A percentile compares a stretch with the other conserved stretches of the same genome.
phyloP scores from a whole-genome alignment of 2,888 invertebrate genomes.

The Rotaria sp. region DNA sequence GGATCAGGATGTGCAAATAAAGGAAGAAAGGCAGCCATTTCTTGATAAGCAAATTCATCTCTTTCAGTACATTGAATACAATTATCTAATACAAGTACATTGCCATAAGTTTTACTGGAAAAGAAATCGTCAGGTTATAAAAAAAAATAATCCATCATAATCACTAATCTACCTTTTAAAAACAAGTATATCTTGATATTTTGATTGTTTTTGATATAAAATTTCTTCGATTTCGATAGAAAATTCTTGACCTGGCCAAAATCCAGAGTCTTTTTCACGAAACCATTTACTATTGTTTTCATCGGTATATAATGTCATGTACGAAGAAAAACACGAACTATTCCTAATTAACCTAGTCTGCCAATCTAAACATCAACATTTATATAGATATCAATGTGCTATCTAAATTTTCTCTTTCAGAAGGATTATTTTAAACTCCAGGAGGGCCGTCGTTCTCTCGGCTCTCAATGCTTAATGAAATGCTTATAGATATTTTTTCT shows the following conservation, averaged over 20 bases:
- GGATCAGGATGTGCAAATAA: constrained; percentile 83
- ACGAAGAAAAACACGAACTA: no score
- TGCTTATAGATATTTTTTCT: no score
- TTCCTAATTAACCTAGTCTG: no score
- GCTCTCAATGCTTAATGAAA: no score
- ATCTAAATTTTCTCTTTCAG: no score
- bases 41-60: constrained; percentile 95
- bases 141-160: neutral
- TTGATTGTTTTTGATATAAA: constrained; percentile 70
- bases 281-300: constrained; percentile 64
- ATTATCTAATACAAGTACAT: constrained; percentile 80
- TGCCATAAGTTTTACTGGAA: constrained; percentile 69
- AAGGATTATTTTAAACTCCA: no score
- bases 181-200: constrained; percentile 76
- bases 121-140: constrained; percentile 27
- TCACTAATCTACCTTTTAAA: constrained; percentile 64
- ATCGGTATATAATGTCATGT: neutral
- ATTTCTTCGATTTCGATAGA: constrained; percentile 75
- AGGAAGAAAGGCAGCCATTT: constrained; percentile 91
- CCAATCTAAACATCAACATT: no score
- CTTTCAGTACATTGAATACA: constrained; percentile 90
- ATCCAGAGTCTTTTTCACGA: constrained; percentile 70
- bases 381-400: no score
- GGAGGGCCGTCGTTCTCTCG: no score
- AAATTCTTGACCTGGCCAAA: constrained; percentile 83